phyloP scores from a whole-genome alignment of 2,888 invertebrate genomes.

The Lasioglossum marginatum region DNA sequence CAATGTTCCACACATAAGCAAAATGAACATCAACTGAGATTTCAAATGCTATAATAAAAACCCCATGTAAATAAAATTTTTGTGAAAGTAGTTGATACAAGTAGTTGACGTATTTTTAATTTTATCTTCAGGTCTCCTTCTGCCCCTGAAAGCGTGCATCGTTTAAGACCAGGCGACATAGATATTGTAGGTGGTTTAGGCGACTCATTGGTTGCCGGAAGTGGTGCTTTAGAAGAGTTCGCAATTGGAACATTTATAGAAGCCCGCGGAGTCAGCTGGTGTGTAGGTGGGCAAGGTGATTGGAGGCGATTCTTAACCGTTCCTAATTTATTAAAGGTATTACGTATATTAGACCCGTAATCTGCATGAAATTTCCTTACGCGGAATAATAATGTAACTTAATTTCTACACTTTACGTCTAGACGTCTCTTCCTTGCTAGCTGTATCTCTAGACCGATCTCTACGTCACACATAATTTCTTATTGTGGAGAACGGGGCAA shows the following conservation, averaged over 20 bases:
- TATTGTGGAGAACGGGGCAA: background rate
- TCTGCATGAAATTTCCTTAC: background rate
- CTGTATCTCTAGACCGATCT: background rate
- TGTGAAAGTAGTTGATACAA: background rate
- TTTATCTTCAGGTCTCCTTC: slow-evolving; percentile 71
- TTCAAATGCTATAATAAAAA: background rate
- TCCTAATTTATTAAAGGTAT: slow-evolving; percentile 87
- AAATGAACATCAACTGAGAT: too few relatives aligned
- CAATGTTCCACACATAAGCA: too few relatives aligned
- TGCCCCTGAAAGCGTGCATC: slow-evolving; percentile 88
- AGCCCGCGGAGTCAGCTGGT: slow-evolving; percentile 91
- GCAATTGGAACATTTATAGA: slow-evolving; percentile 91
- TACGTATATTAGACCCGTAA: slow-evolving; percentile 11
- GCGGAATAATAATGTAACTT: background rate
- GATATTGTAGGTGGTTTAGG: slow-evolving; percentile 90
- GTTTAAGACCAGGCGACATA: slow-evolving; percentile 89
- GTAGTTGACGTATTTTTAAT: background rate
- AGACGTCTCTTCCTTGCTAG: background rate
- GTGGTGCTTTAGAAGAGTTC: slow-evolving; percentile 90
- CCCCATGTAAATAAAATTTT: background rate
- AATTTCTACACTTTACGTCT: background rate
- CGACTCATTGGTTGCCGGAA: slow-evolving; percentile 90
- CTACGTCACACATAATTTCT: background rate
- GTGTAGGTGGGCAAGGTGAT: slow-evolving; percentile 89
- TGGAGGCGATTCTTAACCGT: slow-evolving; percentile 90